Percentiles rank a stretch among this genome's conserved stretches.
Conservation (phyloP, 1,140 invertebrate genomes). For the Bombus sibiricus region DNA sequence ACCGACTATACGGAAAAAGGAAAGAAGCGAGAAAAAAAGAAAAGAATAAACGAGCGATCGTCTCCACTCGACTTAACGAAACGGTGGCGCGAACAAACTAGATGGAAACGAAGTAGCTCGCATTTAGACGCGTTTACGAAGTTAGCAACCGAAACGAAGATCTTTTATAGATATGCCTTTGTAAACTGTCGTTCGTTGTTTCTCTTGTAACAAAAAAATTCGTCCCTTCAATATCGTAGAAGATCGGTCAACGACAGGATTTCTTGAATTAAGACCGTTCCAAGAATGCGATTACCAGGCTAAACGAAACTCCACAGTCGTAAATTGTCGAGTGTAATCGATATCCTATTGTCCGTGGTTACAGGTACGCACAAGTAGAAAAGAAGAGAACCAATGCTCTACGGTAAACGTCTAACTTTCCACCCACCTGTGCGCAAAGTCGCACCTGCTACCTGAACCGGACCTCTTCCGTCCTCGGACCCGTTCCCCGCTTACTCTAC, state of each 20-base stretch:
- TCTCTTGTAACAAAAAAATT: not conserved
- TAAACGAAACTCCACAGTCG: constrained; percentile 13
- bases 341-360: constrained; percentile 58
- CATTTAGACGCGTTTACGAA: not conserved
- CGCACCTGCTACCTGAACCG: constrained; percentile 59
- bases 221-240: not conserved
- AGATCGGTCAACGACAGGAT: too few relatives aligned
- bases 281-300: not conserved
- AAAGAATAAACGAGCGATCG: not conserved
- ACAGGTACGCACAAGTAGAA: constrained; percentile 16
- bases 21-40: not conserved
- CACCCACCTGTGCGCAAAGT: constrained; percentile 57
- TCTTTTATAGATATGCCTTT: not conserved
- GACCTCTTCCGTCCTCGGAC: constrained; percentile 10
- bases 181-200: not conserved
- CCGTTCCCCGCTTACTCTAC: not conserved
- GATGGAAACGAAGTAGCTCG: not conserved
- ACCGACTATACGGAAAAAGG: not conserved
- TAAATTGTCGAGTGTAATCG: constrained; percentile 51
- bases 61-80: not conserved
- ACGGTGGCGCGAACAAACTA: not conserved
- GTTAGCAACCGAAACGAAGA: not conserved
- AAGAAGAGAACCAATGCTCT: not conserved
- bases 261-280: not conserved
- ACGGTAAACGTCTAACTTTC: constrained; percentile 36